Evolutionary conservation across 2,113 vertebrate genomes (phyloP), one percentile per base, ranked within the genome.

Genomic region (Odobenus rosmarus): DNA sequence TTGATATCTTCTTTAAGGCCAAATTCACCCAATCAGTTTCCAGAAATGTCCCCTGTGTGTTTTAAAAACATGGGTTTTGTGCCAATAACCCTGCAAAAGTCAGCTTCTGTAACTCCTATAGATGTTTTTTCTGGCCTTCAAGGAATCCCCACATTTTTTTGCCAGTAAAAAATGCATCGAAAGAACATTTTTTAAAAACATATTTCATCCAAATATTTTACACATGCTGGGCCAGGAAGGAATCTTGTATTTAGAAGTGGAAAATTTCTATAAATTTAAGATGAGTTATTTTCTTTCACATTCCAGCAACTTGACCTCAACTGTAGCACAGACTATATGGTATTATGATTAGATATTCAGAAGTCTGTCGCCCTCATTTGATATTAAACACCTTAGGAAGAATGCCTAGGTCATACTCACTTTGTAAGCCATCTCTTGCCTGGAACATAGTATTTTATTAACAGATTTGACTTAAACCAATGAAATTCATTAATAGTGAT

Each of bases 141-240:
- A 94, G 62, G 55, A 90, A 82, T 89, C 88, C 21, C 62, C 14
- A 33, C 77, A 91, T 81, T 89, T 88, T 67, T 49, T 93, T 93
- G 11, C 61, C 77, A 92, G 59, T 79, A 94, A 96, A 67, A 67
- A 92, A 51, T 95, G 10, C 53, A 96, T 77, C 77, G 71, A 95
- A 95, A 80, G 26, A 97, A 64, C 13, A 62, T 62, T 53, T 80
- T 91, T 85, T 21, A 33, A 80, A 92, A 92, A 51, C 24, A 42
- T 8, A 69, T 76, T 89, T 33, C 62, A 57, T n/a, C 28, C 4
- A 55, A 76, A 84, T 64, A 18, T 67, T 96, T 97, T 92, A 83
- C 12, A 72, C 7, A 26, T 59, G 10, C 59, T 89, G 18, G 6
- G 69, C 64, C 46, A 81, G 39, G 31, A 93, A 77, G 7, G 7